A percentile compares a stretch with the other conserved stretches of the same genome.
These are phyloP conservation scores for Drosophila pegasa DNA, from an alignment of 2,888 invertebrate genomes.

Conservation along the genomic window DNA sequence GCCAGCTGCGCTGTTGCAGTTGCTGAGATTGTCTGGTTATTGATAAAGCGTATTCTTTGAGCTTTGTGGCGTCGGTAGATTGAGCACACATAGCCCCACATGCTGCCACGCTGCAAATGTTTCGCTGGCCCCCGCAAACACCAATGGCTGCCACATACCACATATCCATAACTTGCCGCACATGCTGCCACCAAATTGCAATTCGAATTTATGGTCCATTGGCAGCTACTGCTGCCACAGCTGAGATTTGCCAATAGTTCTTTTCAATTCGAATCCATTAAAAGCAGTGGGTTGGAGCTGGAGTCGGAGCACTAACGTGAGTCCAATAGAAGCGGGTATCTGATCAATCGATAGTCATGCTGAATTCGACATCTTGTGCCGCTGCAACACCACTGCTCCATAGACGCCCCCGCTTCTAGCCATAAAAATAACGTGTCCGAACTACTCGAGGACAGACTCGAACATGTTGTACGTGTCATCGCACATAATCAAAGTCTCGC, in stretches of 20 bases:
- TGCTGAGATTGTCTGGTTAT: slow-evolving; percentile 59
- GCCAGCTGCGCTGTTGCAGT: slow-evolving; percentile 30
- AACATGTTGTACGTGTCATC: slow-evolving; percentile 68
- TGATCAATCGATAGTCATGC: slow-evolving; percentile 44
- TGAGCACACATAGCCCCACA: slow-evolving; percentile 21
- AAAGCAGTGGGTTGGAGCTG: slow-evolving; percentile 1
- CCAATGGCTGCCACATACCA: slow-evolving; percentile 32
- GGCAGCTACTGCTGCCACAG: slow-evolving; percentile 32
- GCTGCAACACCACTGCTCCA: not conserved
- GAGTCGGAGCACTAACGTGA: not conserved
- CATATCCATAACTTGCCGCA: slow-evolving; percentile 51
- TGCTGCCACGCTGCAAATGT: not conserved
- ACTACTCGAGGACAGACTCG: slow-evolving; percentile 29
- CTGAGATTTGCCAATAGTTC: slow-evolving; percentile 23
- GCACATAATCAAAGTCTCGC: slow-evolving; percentile 59
- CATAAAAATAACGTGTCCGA: slow-evolving; percentile 18
- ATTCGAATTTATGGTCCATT: slow-evolving; percentile 59
- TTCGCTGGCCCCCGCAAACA: not conserved
- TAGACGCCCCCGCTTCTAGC: slow-evolving; percentile 2
- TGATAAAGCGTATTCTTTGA: slow-evolving; percentile 72
- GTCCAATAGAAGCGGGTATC: slow-evolving; percentile 6
- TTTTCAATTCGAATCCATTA: slow-evolving; percentile 26
- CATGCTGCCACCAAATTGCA: slow-evolving; percentile 35
- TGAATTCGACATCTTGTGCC: slow-evolving; percentile 30
- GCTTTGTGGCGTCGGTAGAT: slow-evolving; percentile 53